Base-by-base conservation (phyloP, 2,113 vertebrate species). In the Coturnix japonica region DNA sequence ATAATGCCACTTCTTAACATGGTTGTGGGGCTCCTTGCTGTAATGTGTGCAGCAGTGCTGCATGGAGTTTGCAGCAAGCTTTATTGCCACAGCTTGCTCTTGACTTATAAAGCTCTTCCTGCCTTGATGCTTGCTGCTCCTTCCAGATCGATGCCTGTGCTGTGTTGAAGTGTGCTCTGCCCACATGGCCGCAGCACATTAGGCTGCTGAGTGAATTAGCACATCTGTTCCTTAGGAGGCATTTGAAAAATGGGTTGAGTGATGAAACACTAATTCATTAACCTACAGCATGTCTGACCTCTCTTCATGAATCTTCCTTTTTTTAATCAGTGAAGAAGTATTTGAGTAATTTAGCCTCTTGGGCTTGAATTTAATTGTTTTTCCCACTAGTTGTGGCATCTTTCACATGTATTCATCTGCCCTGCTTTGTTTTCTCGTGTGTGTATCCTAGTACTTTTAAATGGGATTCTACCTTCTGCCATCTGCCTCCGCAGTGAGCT, bases 1-100 rank as follows among this genome's bases (percentile, higher is more conserved):
- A 8, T 5, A 47, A 12, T 11, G 12, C 22, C 71, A 21, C 0
- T 44, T 65, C 30, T 7, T 0, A 31, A 19, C 60, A 57, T 49
- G 26, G 6, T 22, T 31, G 2, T 10, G 16, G 21, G 43, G 33
- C 6, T 70, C 65, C 56, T 91, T 13, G 0, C n/a, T 46, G 13
- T 49, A 46, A 19, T 22, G 25, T 46, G 65, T 33, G 6, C 44
- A 41, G n/a, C 3, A 25, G 11, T 35, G 51, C 69, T 39, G 11
- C 5, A 12, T 8, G 2, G 57, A 28, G 19, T 70, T 80, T 83
- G 18, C 43, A 49, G 3, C 35, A 12, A 56, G 22, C 23, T 41
- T 7, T 31, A 1, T 60, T 39, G 17, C 74, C 81, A 35, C 37
- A 13, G 19, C 85, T 91, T 59, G n/a, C 30, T 47, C 60, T 60